These are phyloP conservation scores for Clarias magur DNA, from an alignment of 2,113 vertebrate genomes.

Conservation along the genomic window DNA sequence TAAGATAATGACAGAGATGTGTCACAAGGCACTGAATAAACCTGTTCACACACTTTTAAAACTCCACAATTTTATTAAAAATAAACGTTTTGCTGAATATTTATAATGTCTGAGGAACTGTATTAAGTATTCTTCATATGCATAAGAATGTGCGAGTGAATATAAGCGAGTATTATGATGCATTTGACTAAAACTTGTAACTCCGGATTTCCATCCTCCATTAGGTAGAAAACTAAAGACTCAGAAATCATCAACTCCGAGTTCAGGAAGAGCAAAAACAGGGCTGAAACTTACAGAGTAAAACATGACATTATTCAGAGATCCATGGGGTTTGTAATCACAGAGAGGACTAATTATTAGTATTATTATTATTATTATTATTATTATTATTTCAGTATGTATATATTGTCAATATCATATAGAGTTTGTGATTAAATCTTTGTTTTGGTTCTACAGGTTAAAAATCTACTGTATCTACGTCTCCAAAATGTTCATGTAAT, in stretches of 20 bases:
- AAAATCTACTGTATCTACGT: not conserved
- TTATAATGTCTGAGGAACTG: no score
- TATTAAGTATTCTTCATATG: no score
- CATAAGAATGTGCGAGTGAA: no score
- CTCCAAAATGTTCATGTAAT: not conserved
- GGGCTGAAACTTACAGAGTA: not conserved
- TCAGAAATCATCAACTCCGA: not conserved
- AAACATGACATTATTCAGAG: not conserved
- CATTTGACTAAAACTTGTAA: no score
- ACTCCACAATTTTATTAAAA: not conserved
- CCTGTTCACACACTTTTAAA: not conserved
- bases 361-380: no score
- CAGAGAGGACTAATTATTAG: not conserved
- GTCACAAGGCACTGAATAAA: not conserved
- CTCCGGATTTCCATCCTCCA: not conserved
- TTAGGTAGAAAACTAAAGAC: not conserved
- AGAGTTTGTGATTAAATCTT: not conserved
- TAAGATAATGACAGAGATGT: not conserved
- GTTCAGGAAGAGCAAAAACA: not conserved
- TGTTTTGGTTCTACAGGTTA: not conserved
- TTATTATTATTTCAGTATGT: not conserved
- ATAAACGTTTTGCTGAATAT: no score
- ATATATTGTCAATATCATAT: not conserved
- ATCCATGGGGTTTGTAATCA: not conserved
- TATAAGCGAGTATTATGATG: no score